Conservation (phyloP, 2,888 invertebrate genomes). For the Pseudococcus viburni region DNA sequence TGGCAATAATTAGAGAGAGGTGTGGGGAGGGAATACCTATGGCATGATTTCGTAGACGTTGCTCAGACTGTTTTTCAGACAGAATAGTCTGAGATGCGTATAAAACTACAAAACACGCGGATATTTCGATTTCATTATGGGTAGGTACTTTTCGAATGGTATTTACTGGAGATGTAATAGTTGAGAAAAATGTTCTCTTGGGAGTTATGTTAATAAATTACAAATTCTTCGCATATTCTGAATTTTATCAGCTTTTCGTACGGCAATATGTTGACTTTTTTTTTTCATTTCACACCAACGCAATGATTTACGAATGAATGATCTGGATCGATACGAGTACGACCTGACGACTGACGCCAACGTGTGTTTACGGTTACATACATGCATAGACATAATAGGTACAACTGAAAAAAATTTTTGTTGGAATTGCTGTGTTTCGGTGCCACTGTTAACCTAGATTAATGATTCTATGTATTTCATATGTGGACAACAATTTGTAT, state of each 20-base stretch:
- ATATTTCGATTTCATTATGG: not conserved
- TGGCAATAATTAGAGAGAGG: no score
- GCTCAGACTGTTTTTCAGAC: not conserved
- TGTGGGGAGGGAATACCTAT: no score
- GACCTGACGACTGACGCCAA: no score
- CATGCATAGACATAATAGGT: no score
- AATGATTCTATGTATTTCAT: no score
- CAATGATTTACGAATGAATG: constrained; percentile 5
- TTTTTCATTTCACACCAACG: not conserved
- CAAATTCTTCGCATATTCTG: constrained; percentile 8
- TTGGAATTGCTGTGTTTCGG: no score
- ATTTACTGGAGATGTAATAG: not conserved
- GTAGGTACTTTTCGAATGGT: not conserved
- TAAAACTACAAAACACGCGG: not conserved
- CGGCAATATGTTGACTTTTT: not conserved
- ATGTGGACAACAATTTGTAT: no score
- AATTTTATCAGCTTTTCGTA: not conserved
- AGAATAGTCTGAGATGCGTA: not conserved
- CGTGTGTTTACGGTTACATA: no score
- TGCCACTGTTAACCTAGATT: no score
- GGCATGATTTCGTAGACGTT: not conserved
- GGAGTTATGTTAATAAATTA: not conserved
- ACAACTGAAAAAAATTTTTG: no score
- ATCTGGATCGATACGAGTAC: not conserved
- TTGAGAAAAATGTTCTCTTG: not conserved